phyloP scores from a whole-genome alignment of 2,797 vertebrate genomes.

The Cossypha caffra region DNA sequence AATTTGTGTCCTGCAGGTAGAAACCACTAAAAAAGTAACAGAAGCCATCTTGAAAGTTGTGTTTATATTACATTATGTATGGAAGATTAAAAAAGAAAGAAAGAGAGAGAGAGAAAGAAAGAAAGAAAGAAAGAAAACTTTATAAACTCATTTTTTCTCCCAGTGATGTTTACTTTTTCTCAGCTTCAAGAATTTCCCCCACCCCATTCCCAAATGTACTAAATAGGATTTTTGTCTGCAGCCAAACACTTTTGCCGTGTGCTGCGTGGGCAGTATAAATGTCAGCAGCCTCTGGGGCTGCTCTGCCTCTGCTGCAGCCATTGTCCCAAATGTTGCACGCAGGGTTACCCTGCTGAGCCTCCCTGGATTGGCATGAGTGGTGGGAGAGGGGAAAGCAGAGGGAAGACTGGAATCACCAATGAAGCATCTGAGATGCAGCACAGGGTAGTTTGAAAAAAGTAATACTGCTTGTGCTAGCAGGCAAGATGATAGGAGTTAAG shows the following conservation, averaged over 20 bases:
- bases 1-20: background rate
- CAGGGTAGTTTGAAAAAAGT: background rate
- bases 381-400: background rate
- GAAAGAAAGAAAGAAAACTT: background rate
- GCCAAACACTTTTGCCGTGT: background rate
- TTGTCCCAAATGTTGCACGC: fast-evolving
- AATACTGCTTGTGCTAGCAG: background rate
- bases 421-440: background rate
- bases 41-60: background rate
- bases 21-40: background rate
- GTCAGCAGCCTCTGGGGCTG: background rate
- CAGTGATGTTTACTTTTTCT: background rate
- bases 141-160: background rate
- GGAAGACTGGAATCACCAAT: background rate
- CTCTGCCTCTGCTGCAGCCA: fast-evolving
- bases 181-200: background rate
- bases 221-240: background rate
- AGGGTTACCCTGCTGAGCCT: background rate
- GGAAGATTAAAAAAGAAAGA: background rate
- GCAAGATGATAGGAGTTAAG: background rate
- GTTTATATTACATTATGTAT: background rate
- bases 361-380: background rate
- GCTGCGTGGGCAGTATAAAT: background rate
- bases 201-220: background rate
- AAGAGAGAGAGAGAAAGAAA: background rate